Percentiles rank a stretch among this genome's conserved stretches.
Conservation (phyloP, 2,113 vertebrate genomes). For the Naja naja region DNA sequence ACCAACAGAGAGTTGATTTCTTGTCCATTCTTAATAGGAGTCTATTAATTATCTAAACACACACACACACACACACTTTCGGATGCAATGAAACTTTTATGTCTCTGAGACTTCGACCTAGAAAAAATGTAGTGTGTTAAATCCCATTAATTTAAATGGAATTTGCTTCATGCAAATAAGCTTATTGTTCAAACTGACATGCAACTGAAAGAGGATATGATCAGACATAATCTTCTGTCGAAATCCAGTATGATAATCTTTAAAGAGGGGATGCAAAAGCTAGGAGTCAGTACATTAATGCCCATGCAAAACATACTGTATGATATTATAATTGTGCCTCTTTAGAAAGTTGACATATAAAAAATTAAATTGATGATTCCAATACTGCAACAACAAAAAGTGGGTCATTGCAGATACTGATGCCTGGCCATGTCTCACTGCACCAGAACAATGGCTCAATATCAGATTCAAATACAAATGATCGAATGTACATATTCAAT, state of each 20-base stretch:
- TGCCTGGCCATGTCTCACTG: background rate
- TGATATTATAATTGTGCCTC: background rate
- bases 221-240: background rate
- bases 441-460: background rate
- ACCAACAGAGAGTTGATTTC: background rate
- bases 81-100: background rate
- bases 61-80: background rate
- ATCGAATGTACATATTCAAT: background rate
- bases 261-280: background rate
- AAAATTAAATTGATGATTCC: background rate
- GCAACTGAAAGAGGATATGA: background rate
- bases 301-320: background rate
- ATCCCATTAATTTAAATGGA: background rate
- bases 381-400: background rate
- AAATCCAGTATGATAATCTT: background rate
- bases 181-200: background rate
- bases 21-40: background rate
- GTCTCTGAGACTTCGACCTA: background rate
- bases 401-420: background rate
- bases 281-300: background rate
- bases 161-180: background rate
- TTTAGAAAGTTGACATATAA: background rate
- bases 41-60: background rate
- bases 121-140: background rate
- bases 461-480: background rate